Percentiles rank a stretch among this genome's conserved stretches.
These are phyloP conservation scores for Nematopogon swammerdamellus DNA, from an alignment of 2,888 invertebrate species.

Conservation along the genomic window DNA sequence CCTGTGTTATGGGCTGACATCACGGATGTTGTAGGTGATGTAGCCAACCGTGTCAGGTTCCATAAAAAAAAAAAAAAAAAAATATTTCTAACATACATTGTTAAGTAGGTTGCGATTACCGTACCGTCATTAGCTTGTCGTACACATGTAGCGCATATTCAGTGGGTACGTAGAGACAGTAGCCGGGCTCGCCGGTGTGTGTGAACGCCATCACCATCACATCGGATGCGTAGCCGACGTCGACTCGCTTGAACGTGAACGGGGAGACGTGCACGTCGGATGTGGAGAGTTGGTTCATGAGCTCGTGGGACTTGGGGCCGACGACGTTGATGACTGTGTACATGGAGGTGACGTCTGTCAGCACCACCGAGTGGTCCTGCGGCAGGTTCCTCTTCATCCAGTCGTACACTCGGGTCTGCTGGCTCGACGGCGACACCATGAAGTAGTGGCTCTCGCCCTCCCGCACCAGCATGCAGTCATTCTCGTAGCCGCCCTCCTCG, in stretches of 20 bases:
- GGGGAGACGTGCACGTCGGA: conserved; percentile 58
- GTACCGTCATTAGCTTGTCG: conserved; percentile 61
- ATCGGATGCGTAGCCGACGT: conserved; percentile 66
- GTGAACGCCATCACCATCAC: conserved; percentile 69
- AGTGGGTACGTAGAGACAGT: conserved; percentile 66
- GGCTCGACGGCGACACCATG: conserved; percentile 76
- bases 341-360: conserved; percentile 69
- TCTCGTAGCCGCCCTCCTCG: conserved; percentile 67
- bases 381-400: conserved; percentile 68
- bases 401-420: conserved; percentile 67
- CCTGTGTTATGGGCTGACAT: too few relatives aligned
- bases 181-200: conserved; percentile 69
- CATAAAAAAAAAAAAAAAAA: too few relatives aligned
- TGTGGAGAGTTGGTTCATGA: conserved; percentile 63
- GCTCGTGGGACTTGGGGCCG: conserved; percentile 63
- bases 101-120: too few relatives aligned
- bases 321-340: conserved; percentile 70
- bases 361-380: conserved; percentile 53
- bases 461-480: conserved; percentile 68
- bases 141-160: conserved; percentile 75
- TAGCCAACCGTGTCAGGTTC: too few relatives aligned
- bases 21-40: too few relatives aligned
- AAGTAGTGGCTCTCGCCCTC: conserved; percentile 63
- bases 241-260: conserved; percentile 65
- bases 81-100: too few relatives aligned